Evolutionary conservation across 2,888 invertebrate genomes (phyloP).

Genomic region (Bellardia pandia): DNA sequence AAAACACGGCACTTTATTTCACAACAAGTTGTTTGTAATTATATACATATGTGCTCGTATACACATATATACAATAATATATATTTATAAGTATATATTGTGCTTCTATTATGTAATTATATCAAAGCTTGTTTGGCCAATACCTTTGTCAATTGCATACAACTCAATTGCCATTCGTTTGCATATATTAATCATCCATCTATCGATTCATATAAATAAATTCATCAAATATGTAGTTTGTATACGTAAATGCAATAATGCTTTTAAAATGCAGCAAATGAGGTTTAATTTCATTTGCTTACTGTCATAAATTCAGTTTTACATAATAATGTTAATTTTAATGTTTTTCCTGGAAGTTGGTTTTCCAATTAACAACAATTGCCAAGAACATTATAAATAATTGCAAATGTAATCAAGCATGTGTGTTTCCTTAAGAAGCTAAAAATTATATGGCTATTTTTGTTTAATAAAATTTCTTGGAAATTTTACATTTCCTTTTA

Average conservation of each 20-base stretch:
- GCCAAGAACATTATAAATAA: conserved; percentile 10
- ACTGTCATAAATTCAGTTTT: neutral
- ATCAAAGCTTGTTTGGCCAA: too few relatives aligned
- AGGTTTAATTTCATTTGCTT: conserved; percentile 8
- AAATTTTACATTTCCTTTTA: neutral
- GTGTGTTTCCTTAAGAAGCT: neutral
- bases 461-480: neutral
- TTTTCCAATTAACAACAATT: conserved; percentile 13
- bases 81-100: too few relatives aligned
- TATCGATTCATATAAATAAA: neutral
- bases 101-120: too few relatives aligned
- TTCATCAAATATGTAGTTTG: conserved; percentile 21
- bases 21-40: too few relatives aligned
- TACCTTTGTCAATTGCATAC: neutral
- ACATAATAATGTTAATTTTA: conserved; percentile 3
- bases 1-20: neutral
- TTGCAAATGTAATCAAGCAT: conserved; percentile 4
- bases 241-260: conserved; percentile 30
- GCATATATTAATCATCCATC: neutral
- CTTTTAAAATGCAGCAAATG: neutral
- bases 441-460: neutral
- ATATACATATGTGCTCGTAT: too few relatives aligned
- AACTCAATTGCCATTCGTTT: conserved; percentile 10
- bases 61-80: too few relatives aligned
- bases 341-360: conserved; percentile 7